Evolutionary conservation across 2,888 invertebrate species (phyloP), one percentile per base, ranked within the genome.

Genomic region (Hirtodrosophila duncani): DNA sequence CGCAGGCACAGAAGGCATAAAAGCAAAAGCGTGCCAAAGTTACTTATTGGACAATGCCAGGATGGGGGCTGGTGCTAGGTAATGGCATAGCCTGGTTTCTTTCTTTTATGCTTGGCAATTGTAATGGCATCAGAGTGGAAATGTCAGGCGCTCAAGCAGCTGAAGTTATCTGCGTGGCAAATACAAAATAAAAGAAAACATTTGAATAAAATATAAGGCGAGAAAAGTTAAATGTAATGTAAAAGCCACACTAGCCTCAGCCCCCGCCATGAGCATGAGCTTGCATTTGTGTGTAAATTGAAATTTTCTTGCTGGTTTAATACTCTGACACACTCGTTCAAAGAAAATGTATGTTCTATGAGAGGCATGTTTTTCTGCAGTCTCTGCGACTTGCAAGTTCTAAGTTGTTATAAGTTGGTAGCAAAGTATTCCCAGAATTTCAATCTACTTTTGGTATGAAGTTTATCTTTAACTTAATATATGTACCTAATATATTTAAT

Each of bases 131-230:
- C 59, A 63, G 67, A 77, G 78, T 72, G 74, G 67, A 80, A 75
- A 68, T 59, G 74, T 62, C 67, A 61, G 64, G 49, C 66, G 58
- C 61, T 68, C 62, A 59, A 66, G 67, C 77, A 45, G 38, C 58
- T 49, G 57, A 61, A 77, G 64, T 64, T 79, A 75, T 79, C 67
- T 67, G 65, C 34, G 49, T 52, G 33, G 41, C 13, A 23, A 23
- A 27, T 27, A 24, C 13, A 20, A 39, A 56, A 62, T 39, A 70
- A 49, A 43, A 44, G 49, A 23, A 42, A 36, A 69, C 62, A 72
- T 72, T 72, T 72, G 79, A 72, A 72, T 72, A 72, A 72, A 75
- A 72, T 72, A 72, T 72, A 75, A 78, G 63, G 63, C 77, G 62
- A 77, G 69, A 75, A 64, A 79, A 75, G 77, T 75, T 79, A 67